A percentile compares a stretch with the other conserved stretches of the same genome.
These are phyloP conservation scores for Papilio polyxenes DNA, from an alignment of 1,140 invertebrate species.

Conservation along the genomic window DNA sequence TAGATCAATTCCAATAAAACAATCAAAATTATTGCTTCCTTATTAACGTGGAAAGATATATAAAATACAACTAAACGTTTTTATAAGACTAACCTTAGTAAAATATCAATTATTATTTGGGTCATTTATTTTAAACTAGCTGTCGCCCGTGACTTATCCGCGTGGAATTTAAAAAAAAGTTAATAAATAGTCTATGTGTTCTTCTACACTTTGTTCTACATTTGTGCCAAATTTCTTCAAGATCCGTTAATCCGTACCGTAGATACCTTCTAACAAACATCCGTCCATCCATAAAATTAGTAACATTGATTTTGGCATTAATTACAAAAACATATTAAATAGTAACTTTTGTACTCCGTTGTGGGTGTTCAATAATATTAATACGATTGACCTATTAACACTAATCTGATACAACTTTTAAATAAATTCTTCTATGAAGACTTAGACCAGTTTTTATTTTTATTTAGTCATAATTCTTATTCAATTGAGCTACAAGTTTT, in stretches of 20 bases:
- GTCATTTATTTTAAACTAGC: background rate
- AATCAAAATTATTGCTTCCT: constrained; percentile 25
- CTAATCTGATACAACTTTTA: background rate
- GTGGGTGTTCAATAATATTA: background rate
- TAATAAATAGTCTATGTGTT: too few relatives aligned
- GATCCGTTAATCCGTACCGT: too few relatives aligned
- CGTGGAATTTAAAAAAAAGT: too few relatives aligned
- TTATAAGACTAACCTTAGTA: background rate
- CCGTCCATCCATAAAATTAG: too few relatives aligned
- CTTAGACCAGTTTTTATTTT: too few relatives aligned
- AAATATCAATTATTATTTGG: background rate
- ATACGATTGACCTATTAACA: background rate
- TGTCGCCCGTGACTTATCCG: background rate
- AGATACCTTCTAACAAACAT: too few relatives aligned
- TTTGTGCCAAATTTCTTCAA: too few relatives aligned
- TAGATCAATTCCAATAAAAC: constrained; percentile 20
- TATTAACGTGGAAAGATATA: background rate
- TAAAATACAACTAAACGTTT: background rate
- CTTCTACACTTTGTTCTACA: too few relatives aligned
- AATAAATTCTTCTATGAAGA: too few relatives aligned
- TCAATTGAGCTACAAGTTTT: background rate
- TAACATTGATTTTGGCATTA: background rate
- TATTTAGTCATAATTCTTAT: background rate
- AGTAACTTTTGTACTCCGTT: background rate
- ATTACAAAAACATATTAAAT: background rate